phyloP scores from a whole-genome alignment of 1,140 invertebrate genomes.

The Orius insidiosus region DNA sequence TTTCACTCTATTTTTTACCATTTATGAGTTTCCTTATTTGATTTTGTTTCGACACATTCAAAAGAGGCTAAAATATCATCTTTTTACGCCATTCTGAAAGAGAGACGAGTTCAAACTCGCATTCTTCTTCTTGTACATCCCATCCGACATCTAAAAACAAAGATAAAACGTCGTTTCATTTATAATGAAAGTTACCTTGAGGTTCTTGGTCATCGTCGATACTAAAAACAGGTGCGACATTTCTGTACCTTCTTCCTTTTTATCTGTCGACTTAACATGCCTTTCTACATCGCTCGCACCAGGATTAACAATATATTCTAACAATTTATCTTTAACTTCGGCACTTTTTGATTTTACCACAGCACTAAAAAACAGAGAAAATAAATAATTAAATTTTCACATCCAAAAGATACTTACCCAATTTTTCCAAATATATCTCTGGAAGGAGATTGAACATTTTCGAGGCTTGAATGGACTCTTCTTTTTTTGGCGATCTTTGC shows the following conservation, averaged over 20 bases:
- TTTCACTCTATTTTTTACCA: too few relatives aligned
- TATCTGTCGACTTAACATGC: conserved; percentile 65
- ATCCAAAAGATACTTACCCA: conserved; percentile 16
- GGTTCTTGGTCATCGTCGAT: conserved; percentile 81
- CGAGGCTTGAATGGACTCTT: not conserved
- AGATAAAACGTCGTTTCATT: too few relatives aligned
- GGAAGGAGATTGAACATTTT: conserved; percentile 14
- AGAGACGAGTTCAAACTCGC: conserved; percentile 47
- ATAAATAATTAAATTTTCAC: too few relatives aligned
- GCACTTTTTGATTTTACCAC: conserved; percentile 63
- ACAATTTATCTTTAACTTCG: conserved; percentile 80
- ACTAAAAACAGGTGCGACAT: conserved; percentile 82
- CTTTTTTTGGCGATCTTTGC: conserved; percentile 6
- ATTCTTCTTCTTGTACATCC: conserved; percentile 33
- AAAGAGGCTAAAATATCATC: conserved; percentile 70
- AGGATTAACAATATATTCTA: conserved; percentile 86
- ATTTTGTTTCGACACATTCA: conserved; percentile 77
- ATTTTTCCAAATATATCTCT: conserved; percentile 22
- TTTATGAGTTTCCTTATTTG: conserved; percentile 70
- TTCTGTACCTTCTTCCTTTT: conserved; percentile 76
- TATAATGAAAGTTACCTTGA: conserved; percentile 10
- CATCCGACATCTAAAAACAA: conserved; percentile 30
- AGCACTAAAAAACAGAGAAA: conserved; percentile 19
- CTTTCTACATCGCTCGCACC: conserved; percentile 36
- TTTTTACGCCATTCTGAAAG: conserved; percentile 62